Evolutionary conservation across 1,140 invertebrate genomes (phyloP), one percentile per base, ranked within the genome.

Genomic region (Oppia nitens): DNA sequence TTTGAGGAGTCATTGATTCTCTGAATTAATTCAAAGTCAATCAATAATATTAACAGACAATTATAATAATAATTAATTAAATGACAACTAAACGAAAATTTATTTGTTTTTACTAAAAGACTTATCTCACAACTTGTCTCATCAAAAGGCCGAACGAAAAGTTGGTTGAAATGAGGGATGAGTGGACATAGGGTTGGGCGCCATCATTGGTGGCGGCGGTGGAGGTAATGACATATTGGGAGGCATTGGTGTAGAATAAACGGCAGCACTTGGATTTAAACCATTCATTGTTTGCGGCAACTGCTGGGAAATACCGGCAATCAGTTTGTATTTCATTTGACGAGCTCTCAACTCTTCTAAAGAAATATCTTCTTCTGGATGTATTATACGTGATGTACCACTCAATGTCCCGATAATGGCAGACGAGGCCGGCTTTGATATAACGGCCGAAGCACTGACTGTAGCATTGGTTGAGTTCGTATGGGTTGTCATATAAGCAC

Each of bases 361-460:
- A 49, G 89, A 94, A 47, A 93, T 82, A 74, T 95, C 92, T 72
- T 95, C 89, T 25, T 85, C 81, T 25, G 91, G 92, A 73, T 96
- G 92, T 66, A 95, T 83, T 55, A 95, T 91, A 75, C 87, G 87
- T 69, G 87, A 87, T 21, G 84, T 82, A 26, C 86, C 82, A 56
- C 85, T 83, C 59, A 85, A 85, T 12, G 82, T 81, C 27, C 81
- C 81, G 17, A 87, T 84, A 27, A 84, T 77, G 62, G 81, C 79
- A 40, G 32, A 40, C 29, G 81, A 78, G 76, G 68, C 74, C 11
- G 61, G 57, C 24, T 53, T 55, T 20, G 61, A 60, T 20, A 60
- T 54, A 17, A 60, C 29, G 12, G 57, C 57, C 2, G 47, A 24
- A 21, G 49, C 26, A n/a, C n/a, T 26, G 3, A 27, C 40, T 1